These are phyloP conservation scores for Zaprionus kolodkinae DNA, from an alignment of 1,140 invertebrate species.

Conservation along the genomic window DNA sequence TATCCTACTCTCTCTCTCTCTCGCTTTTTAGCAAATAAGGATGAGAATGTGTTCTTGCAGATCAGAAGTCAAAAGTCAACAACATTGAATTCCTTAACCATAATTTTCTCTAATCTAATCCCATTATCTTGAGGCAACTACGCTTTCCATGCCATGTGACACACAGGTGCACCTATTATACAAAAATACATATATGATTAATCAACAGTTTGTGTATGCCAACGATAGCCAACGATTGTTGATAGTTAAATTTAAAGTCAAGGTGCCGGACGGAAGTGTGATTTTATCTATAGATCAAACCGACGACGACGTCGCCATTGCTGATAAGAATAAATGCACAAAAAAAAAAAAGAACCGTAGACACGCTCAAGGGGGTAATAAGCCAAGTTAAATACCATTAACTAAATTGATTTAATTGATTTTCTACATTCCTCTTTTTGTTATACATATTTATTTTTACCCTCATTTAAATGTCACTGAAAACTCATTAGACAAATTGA, in stretches of 20 bases:
- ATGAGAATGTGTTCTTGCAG: background rate
- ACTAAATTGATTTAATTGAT: constrained; percentile 66
- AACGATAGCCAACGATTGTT: constrained; percentile 53
- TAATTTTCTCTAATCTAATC: constrained; percentile 11
- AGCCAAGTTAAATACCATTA: constrained; percentile 43
- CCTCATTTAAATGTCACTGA: constrained; percentile 52
- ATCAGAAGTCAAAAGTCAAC: background rate
- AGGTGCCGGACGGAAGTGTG: constrained; percentile 20
- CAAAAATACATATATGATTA: constrained; percentile 60
- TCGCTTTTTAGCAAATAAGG: background rate
- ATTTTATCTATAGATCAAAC: constrained; percentile 21
- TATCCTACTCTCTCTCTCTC: too few relatives aligned
- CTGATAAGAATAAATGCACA: constrained; percentile 10
- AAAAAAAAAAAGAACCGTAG: background rate
- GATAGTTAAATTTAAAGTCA: constrained; percentile 9
- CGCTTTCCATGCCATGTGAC: constrained; percentile 55
- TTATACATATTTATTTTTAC: background rate
- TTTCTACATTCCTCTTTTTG: constrained; percentile 12
- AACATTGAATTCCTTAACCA: constrained; percentile 10
- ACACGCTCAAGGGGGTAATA: background rate
- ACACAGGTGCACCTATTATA: constrained; percentile 14
- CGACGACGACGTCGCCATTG: background rate
- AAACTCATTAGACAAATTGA: constrained; percentile 75
- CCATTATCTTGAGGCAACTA: constrained; percentile 33
- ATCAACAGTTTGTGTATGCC: constrained; percentile 20